These are phyloP conservation scores for Microctenopoma steveboyesi DNA, from an alignment of 2,797 vertebrate genomes.

Conservation along the genomic window DNA sequence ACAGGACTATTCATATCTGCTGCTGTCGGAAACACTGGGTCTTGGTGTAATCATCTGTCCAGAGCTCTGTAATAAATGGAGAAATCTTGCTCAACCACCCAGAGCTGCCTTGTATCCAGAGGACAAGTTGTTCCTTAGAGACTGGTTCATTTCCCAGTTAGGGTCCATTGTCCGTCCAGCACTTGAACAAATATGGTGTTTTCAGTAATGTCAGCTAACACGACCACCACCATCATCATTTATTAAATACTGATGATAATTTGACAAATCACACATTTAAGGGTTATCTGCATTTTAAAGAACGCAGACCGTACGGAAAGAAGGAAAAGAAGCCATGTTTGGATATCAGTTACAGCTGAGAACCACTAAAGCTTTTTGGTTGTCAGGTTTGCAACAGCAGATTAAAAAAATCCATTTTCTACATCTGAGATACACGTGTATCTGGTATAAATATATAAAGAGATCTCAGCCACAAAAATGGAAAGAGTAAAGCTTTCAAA, in stretches of 20 bases:
- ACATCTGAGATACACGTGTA: constrained; percentile 38
- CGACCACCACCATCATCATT: background rate
- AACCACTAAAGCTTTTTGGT: constrained; percentile 11
- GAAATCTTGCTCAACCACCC: constrained; percentile 51
- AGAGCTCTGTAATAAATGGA: constrained; percentile 50
- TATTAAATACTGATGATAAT: too few species aligned
- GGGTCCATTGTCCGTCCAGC: background rate
- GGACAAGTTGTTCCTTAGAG: constrained; percentile 32
- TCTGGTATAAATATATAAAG: constrained; percentile 24
- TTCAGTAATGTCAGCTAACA: constrained; percentile 11
- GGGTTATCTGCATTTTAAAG: too few species aligned
- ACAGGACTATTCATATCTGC: constrained; percentile 65
- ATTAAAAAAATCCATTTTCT: constrained; percentile 28
- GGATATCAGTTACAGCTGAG: background rate
- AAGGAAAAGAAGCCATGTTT: background rate
- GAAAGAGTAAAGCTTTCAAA: constrained; percentile 24
- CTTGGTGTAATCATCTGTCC: constrained; percentile 67
- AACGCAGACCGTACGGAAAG: too few species aligned
- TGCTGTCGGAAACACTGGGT: constrained; percentile 57
- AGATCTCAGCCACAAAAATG: constrained; percentile 21
- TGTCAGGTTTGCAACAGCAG: constrained; percentile 22
- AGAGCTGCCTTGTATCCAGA: constrained; percentile 27
- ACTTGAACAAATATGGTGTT: constrained; percentile 15
- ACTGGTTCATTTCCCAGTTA: constrained; percentile 1
- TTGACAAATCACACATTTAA: too few species aligned